Conservation (phyloP, 2,888 invertebrate genomes). For the Monopis laevigella region DNA sequence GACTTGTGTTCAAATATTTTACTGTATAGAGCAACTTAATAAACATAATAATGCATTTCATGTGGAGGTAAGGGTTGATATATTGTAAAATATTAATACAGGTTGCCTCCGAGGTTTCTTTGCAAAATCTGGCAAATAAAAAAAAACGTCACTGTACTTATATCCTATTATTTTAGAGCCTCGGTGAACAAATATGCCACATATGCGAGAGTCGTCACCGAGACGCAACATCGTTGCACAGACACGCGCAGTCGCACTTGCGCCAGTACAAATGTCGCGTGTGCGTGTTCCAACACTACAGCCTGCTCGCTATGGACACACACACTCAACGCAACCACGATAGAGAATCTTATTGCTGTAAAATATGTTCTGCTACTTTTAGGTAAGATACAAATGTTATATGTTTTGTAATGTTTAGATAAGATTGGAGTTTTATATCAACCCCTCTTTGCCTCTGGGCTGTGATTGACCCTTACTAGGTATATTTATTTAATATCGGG, state of each 20-base stretch:
- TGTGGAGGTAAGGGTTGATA: constrained; percentile 27
- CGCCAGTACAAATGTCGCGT: constrained; percentile 9
- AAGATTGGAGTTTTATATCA: too few species aligned
- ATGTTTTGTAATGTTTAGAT: too few species aligned
- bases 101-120: constrained; percentile 3
- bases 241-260: constrained; percentile 25
- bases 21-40: constrained; percentile 23
- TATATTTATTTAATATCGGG: too few species aligned
- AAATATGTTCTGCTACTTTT: neutral
- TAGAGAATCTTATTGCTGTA: neutral
- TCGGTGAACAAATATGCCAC: constrained; percentile 24
- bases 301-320: neutral
- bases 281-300: neutral
- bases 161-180: constrained; percentile 28
- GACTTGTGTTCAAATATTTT: constrained; percentile 29
- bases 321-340: constrained; percentile 1
- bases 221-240: constrained; percentile 11
- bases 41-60: constrained; percentile 29
- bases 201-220: constrained; percentile 23
- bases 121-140: too few species aligned
- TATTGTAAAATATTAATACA: neutral
- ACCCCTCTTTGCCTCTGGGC: too few species aligned
- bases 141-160: constrained; percentile 8
- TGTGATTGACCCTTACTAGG: too few species aligned
- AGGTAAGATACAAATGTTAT: neutral